Percentiles rank a stretch among this genome's conserved stretches.
Conservation (phyloP, 2,888 invertebrate species). For the Oxystoma pomonae region DNA sequence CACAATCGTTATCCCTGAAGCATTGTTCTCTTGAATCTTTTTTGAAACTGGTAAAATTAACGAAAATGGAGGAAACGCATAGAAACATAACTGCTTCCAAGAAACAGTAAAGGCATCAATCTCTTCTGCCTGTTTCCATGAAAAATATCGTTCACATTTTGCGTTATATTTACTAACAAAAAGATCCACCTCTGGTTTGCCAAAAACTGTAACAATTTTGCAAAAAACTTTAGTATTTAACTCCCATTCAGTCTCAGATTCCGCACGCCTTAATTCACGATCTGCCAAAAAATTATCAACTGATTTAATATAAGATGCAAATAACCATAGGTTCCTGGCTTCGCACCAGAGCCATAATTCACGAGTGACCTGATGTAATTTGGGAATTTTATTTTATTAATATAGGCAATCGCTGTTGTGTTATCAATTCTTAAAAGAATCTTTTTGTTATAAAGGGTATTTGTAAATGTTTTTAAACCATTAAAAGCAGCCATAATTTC, state of each 20-base stretch:
- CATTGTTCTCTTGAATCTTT: conserved; percentile 19
- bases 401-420: neutral
- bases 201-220: conserved; percentile 1
- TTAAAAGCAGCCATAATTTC: neutral
- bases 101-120: conserved; percentile 21
- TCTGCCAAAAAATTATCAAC: conserved; percentile 1
- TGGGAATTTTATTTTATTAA: neutral
- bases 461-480: conserved; percentile 7
- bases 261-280: conserved; percentile 5
- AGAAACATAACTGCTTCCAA: conserved; percentile 17
- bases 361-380: neutral
- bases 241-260: conserved; percentile 5
- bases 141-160: conserved; percentile 6
- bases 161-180: conserved; percentile 6
- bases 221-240: conserved; percentile 6
- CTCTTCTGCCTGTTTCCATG: conserved; percentile 11
- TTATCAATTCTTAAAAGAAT: neutral
- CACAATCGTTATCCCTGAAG: conserved; percentile 17
- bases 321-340: conserved; percentile 5
- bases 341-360: conserved; percentile 6
- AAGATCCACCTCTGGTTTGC: conserved; percentile 3
- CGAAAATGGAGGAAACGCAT: conserved; percentile 23
- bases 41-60: conserved; percentile 13
- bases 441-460: neutral
- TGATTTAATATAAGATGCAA: conserved; percentile 11